Evolutionary conservation across 2,797 vertebrate genomes (phyloP).

Genomic region (Mormyrops attenuatus): DNA sequence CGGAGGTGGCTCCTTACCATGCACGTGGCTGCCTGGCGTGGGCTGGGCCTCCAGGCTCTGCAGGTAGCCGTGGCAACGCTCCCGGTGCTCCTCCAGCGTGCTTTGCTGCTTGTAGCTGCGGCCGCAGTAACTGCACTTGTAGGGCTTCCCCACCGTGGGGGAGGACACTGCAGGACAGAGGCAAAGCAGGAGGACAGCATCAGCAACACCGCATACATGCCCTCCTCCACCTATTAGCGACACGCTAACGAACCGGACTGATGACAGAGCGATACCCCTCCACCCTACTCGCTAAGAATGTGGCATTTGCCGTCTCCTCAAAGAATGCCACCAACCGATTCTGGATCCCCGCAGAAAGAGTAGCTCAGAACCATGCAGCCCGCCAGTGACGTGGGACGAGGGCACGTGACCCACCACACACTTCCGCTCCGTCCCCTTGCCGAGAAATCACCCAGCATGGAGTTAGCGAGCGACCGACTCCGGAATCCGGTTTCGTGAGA

Average conservation of each 20-base stretch:
- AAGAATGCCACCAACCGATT: neutral
- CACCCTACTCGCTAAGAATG: neutral
- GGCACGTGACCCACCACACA: neutral
- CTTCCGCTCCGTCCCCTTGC: neutral
- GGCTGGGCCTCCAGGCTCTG: constrained; percentile 69
- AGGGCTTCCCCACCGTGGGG: constrained; percentile 64
- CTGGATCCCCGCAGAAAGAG: neutral
- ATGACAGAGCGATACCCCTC: neutral
- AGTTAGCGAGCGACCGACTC: neutral
- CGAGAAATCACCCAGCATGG: neutral
- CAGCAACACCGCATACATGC: neutral
- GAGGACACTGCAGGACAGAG: constrained; percentile 41
- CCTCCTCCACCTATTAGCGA: neutral
- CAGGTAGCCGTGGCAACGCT: constrained; percentile 82
- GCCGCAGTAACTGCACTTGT: constrained; percentile 65
- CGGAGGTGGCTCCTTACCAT: constrained; percentile 50
- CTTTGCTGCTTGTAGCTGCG: constrained; percentile 70
- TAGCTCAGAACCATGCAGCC: neutral
- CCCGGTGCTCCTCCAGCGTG: constrained; percentile 85
- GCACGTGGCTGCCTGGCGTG: constrained; percentile 52
- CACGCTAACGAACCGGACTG: neutral
- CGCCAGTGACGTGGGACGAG: neutral
- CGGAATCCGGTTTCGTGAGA: neutral
- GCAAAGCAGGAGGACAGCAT: neutral
- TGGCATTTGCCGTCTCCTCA: neutral